Base-by-base conservation (phyloP, 2,888 invertebrate species). In the Troides helena region DNA sequence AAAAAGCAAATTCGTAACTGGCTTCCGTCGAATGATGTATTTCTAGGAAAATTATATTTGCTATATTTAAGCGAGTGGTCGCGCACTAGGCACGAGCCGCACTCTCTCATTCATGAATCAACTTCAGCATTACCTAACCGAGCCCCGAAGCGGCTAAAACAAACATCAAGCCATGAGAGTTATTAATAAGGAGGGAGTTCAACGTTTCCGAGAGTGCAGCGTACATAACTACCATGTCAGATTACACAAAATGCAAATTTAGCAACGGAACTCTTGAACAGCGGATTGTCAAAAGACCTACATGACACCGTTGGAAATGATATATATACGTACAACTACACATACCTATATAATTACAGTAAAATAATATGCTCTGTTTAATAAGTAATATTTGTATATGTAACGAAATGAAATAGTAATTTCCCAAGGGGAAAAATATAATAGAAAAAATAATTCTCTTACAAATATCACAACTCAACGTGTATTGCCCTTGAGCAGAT, bases 91-190 rank as follows among this genome's bases (percentile, higher is more conserved):
- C 81, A 77, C 80, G 81, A 77, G 73, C 76, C 80, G 76, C 84
- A 81, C 85, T 85, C 87, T 84, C 85, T 84, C 92, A 92, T 92
- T 92, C 92, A 92, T 92, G 92, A 92, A 92, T 91, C 92, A 92
- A 90, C 88, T 88, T 87, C 88, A 87, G 78, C 90, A 83, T 92
- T 92, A 91, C 89, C 90, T 90, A 88, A 91, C 91, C 82, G 80
- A 77, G 80, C 81, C 78, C 77, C 83, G 83, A 81, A 81, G 83
- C 84, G 85, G 87, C 82, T 84, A 89, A 91, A 89, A 89, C 90
- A 88, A 90, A 87, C 88, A 86, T 75, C 79, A 79, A 79, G 85
- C 83, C 84, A 86, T 84, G 83, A 80, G 85, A 85, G 90, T 90
- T 92, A 92, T 92, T 92, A 92, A 90, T 92, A 92, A 88, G 83